phyloP scores from a whole-genome alignment of 2,113 vertebrate genomes.

The Chaetura pelagica region DNA sequence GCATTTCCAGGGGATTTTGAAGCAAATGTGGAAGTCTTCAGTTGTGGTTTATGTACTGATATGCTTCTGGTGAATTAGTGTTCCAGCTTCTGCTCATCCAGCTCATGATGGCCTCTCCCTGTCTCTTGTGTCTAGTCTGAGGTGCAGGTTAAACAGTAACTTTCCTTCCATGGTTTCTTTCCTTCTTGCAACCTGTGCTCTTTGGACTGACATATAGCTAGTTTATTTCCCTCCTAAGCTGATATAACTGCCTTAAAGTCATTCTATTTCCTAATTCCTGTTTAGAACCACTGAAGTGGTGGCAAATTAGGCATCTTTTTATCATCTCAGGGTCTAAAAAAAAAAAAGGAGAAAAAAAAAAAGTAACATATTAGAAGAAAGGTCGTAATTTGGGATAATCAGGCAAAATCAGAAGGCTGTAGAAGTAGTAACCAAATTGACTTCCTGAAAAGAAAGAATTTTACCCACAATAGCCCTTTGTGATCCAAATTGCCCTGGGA shows the following conservation, averaged over 20 bases:
- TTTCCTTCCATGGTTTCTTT: background rate
- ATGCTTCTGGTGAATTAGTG: background rate
- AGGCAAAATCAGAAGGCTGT: background rate
- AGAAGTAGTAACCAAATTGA: background rate
- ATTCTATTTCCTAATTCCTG: background rate
- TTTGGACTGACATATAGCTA: background rate
- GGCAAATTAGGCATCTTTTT: background rate
- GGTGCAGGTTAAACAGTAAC: constrained; percentile 55
- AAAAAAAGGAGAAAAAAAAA: background rate
- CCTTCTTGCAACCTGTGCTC: background rate
- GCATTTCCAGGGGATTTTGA: background rate
- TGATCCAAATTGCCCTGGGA: rapidly evolving
- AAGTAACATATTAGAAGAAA: background rate
- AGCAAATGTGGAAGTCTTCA: background rate
- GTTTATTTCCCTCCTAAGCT: background rate
- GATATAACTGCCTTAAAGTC: background rate
- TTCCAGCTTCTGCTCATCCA: rapidly evolving
- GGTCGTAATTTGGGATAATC: background rate
- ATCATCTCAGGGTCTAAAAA: background rate
- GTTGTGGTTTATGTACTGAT: background rate
- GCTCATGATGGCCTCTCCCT: background rate
- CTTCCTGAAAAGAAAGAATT: background rate
- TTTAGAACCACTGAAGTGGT: background rate
- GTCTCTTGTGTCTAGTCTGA: background rate
- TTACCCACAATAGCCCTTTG: background rate